Base-by-base conservation (phyloP, 2,797 vertebrate genomes). In the Phataginus tricuspis region DNA sequence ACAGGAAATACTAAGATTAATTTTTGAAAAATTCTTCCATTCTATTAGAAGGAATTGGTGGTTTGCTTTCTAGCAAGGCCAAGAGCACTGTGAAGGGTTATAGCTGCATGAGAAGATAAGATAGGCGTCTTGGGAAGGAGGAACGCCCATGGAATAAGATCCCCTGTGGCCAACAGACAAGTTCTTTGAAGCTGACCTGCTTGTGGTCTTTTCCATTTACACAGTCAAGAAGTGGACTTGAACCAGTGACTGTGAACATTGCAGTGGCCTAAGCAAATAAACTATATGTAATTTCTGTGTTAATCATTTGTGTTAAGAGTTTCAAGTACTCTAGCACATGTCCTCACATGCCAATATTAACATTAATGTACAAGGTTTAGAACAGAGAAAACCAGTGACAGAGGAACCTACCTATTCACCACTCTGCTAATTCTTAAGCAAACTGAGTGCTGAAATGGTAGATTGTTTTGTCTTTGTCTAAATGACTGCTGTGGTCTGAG, bases 1-100 rank as follows among this genome's bases (percentile, higher is more conserved):
- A 29, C 6, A 90, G 11, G 39, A 91, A 94, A 85, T 87, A 53
- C 37, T 83, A 51, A 77, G 69, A 51, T 45, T 63, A 80, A 55
- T 25, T 78, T 82, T 55, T 5, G 0, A 1, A 49, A 64, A 75
- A 39, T 29, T 4, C 49, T 78, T 91, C n/a, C 19, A 61, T 42
- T 86, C 8, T 53, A 80, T 49, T 68, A 11, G 27, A 74, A 89
- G 34, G 29, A 63, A 11, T 71, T 84, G 37, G 5, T 53, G n/a
- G 72, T 19, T 91, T 82, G 25, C n/a, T 90, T 63, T 94, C 53
- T 87, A 91, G 23, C 95, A 87, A 92, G 86, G 27, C 15, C 3
- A 34, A 25, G 45, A 14, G 16, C 21, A 61, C 11, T 72, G 10
- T 15, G 23, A 85, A 69, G 2, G 5, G 57, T 80, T 68, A 2